phyloP scores from a whole-genome alignment of 2,888 invertebrate genomes.

The Platycheirus rosarum region DNA sequence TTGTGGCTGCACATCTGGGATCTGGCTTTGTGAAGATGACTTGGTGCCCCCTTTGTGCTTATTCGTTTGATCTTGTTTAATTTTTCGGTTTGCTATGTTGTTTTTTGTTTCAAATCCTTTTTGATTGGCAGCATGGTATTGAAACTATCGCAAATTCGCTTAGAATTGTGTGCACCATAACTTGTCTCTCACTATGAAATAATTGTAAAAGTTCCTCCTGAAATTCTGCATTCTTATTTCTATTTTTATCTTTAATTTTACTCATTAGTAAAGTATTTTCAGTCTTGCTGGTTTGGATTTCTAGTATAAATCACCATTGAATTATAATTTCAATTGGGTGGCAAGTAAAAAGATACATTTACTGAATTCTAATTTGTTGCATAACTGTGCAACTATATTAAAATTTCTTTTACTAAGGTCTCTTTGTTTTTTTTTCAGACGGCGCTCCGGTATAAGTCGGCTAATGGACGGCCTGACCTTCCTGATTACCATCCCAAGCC shows the following conservation, averaged over 20 bases:
- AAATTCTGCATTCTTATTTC: constrained; percentile 29
- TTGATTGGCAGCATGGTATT: constrained; percentile 10
- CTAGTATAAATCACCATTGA: too few relatives aligned
- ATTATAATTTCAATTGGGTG: not conserved
- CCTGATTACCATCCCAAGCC: constrained; percentile 80
- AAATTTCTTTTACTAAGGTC: not conserved
- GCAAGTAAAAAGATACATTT: too few relatives aligned
- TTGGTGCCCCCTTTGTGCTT: constrained; percentile 42
- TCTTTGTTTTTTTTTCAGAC: constrained; percentile 75
- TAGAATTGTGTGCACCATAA: constrained; percentile 25
- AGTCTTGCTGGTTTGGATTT: not conserved
- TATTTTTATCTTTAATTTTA: constrained; percentile 38
- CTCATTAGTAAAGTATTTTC: constrained; percentile 33
- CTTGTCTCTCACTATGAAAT: constrained; percentile 22
- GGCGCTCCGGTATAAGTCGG: constrained; percentile 80
- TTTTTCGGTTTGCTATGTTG: not conserved
- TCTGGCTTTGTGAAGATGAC: constrained; percentile 53
- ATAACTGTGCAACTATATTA: too few relatives aligned
- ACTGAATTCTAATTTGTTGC: too few relatives aligned
- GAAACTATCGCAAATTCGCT: constrained; percentile 25
- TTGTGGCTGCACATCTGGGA: constrained; percentile 65
- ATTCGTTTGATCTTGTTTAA: constrained; percentile 27
- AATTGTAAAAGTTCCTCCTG: constrained; percentile 24
- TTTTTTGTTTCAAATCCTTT: not conserved
- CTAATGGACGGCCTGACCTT: constrained; percentile 80